phyloP scores from a whole-genome alignment of 2,113 vertebrate genomes.

The Coptodon rendalli region DNA sequence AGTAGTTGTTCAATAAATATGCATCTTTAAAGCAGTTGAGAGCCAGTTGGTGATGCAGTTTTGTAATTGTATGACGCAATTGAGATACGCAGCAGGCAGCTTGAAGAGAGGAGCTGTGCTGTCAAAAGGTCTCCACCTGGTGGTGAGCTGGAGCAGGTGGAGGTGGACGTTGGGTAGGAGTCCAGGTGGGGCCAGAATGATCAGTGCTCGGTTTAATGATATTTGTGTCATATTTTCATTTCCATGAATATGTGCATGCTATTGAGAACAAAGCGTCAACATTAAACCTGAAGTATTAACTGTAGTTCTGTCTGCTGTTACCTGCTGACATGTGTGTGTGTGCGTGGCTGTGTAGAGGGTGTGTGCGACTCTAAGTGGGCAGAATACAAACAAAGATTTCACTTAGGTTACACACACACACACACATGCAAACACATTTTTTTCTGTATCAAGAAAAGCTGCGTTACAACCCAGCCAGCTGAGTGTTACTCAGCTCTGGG shows the following conservation, averaged over 20 bases:
- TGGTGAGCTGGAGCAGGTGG: neutral
- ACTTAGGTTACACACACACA: neutral
- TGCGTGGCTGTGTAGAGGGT: neutral
- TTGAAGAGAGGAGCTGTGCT: neutral
- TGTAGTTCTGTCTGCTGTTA: neutral
- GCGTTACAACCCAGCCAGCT: neutral
- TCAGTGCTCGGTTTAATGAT: neutral
- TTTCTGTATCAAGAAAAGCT: neutral
- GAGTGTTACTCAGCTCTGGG: neutral
- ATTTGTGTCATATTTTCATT: neutral
- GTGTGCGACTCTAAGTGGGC: neutral
- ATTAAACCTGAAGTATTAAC: neutral
- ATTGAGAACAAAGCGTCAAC: neutral
- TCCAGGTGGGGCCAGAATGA: neutral
- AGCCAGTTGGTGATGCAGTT: neutral
- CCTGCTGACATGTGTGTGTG: no score
- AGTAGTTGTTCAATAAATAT: neutral
- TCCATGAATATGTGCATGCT: neutral
- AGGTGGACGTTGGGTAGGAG: neutral
- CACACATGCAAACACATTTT: neutral
- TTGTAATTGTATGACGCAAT: neutral
- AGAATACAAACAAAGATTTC: neutral
- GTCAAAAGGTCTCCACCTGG: neutral
- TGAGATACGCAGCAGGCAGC: neutral
- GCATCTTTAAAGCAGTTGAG: neutral